phyloP scores from a whole-genome alignment of 2,113 vertebrate genomes.

The Plectropomus leopardus region DNA sequence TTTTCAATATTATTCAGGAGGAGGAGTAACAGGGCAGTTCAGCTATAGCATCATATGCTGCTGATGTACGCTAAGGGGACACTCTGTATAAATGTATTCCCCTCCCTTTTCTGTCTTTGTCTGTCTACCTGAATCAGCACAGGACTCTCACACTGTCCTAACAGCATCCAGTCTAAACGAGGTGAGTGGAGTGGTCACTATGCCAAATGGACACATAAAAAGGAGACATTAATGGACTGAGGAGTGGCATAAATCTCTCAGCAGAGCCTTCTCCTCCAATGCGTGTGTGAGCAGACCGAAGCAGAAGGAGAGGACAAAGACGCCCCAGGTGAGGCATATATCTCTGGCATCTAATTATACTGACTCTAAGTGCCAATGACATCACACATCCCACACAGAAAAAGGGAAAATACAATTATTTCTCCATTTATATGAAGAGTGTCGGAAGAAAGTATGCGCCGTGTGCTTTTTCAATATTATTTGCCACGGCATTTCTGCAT shows the following conservation, averaged over 20 bases:
- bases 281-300: slow-evolving; percentile 38
- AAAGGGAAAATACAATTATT: slow-evolving; percentile 69
- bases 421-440: slow-evolving; percentile 51
- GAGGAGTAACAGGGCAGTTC: too few relatives aligned
- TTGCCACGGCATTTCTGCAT: slow-evolving; percentile 25
- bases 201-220: slow-evolving; percentile 81
- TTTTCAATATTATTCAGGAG: too few relatives aligned
- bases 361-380: slow-evolving; percentile 70
- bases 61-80: background rate
- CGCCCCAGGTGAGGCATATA: slow-evolving; percentile 59
- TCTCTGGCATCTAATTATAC: slow-evolving; percentile 68
- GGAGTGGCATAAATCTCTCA: slow-evolving; percentile 70
- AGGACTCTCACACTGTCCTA: slow-evolving; percentile 45
- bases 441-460: slow-evolving; percentile 9
- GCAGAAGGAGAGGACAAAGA: slow-evolving; percentile 42
- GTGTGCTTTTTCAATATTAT: slow-evolving; percentile 15
- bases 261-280: slow-evolving; percentile 26
- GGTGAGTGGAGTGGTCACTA: slow-evolving; percentile 65
- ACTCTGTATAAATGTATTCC: background rate
- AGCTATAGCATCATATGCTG: background rate
- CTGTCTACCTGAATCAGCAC: slow-evolving; percentile 49
- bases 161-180: slow-evolving; percentile 59
- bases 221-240: slow-evolving; percentile 77
- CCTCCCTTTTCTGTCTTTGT: background rate
- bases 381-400: slow-evolving; percentile 49